A percentile compares a stretch with the other conserved stretches of the same genome.
phyloP scores from a whole-genome alignment of 2,888 invertebrate species.

The Nomada ruficornis region DNA sequence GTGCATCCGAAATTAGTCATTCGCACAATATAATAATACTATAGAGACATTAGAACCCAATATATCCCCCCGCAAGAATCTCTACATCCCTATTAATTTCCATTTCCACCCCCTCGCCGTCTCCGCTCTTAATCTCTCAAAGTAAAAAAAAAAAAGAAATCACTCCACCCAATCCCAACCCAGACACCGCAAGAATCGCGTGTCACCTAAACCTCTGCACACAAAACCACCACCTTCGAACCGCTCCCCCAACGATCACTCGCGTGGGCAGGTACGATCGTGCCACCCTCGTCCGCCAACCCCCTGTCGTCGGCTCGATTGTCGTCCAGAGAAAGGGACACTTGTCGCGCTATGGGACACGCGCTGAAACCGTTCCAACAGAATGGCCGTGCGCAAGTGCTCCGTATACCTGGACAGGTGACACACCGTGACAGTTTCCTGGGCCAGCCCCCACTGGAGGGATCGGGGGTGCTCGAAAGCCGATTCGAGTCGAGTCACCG shows the following conservation, averaged over 20 bases:
- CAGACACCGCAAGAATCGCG: background rate
- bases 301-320: background rate
- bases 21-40: background rate
- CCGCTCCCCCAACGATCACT: background rate
- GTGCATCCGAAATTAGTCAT: background rate
- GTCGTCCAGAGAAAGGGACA: conserved; percentile 65
- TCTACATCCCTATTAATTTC: too few species aligned
- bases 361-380: conserved; percentile 31
- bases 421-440: conserved; percentile 77
- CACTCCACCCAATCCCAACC: background rate
- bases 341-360: conserved; percentile 73
- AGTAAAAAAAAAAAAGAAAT: background rate
- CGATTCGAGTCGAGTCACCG: conserved; percentile 54
- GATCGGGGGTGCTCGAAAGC: conserved; percentile 36
- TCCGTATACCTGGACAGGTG: conserved; percentile 67
- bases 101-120: background rate
- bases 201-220: background rate
- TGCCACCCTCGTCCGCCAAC: conserved; percentile 22
- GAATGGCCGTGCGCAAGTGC: conserved; percentile 45
- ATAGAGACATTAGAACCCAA: background rate
- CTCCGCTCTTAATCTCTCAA: background rate
- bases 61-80: background rate
- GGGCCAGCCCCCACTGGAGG: conserved; percentile 39
- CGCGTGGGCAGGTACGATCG: conserved; percentile 42
- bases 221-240: background rate